phyloP scores from a whole-genome alignment of 1,140 invertebrate genomes.

The Leucophenga varia region DNA sequence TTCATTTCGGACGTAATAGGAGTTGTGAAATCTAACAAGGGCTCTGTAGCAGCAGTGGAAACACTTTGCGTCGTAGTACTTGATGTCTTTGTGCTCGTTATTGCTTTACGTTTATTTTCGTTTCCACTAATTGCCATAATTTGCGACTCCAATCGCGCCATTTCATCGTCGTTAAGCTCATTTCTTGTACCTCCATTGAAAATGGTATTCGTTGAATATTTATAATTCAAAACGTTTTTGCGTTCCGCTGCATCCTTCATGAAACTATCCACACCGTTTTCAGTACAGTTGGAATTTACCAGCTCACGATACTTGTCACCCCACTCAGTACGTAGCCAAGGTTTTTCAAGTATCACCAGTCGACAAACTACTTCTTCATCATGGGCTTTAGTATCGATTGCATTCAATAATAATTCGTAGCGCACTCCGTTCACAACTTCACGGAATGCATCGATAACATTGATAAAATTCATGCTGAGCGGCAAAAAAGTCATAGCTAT shows the following conservation, averaged over 20 bases:
- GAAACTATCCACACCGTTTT: slow-evolving; percentile 28
- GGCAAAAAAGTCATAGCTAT: slow-evolving; percentile 52
- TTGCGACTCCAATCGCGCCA: slow-evolving; percentile 44
- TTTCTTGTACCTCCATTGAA: slow-evolving; percentile 51
- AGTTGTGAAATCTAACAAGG: slow-evolving; percentile 15
- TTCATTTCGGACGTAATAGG: slow-evolving; percentile 21
- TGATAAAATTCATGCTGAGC: slow-evolving; percentile 45
- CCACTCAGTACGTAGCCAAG: slow-evolving; percentile 50
- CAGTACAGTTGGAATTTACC: slow-evolving; percentile 44
- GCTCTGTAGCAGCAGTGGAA: slow-evolving; percentile 6
- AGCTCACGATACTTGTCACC: slow-evolving; percentile 48
- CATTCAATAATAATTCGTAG: slow-evolving; percentile 49
- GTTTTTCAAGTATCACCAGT: slow-evolving; percentile 48
- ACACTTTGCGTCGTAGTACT: slow-evolving; percentile 2
- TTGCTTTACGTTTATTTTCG: slow-evolving; percentile 25
- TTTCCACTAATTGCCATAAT: slow-evolving; percentile 29
- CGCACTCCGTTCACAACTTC: slow-evolving; percentile 51
- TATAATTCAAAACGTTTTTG: slow-evolving; percentile 33
- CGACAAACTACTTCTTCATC: slow-evolving; percentile 43
- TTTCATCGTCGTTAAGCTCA: slow-evolving; percentile 42
- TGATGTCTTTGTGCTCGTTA: slow-evolving; percentile 11
- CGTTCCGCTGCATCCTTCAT: slow-evolving; percentile 17
- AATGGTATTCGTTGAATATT: slow-evolving; percentile 45
- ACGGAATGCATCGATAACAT: slow-evolving; percentile 47
- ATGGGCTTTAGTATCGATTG: slow-evolving; percentile 37